Conservation (phyloP, 2,888 invertebrate genomes). For the Lymantria monacha region DNA sequence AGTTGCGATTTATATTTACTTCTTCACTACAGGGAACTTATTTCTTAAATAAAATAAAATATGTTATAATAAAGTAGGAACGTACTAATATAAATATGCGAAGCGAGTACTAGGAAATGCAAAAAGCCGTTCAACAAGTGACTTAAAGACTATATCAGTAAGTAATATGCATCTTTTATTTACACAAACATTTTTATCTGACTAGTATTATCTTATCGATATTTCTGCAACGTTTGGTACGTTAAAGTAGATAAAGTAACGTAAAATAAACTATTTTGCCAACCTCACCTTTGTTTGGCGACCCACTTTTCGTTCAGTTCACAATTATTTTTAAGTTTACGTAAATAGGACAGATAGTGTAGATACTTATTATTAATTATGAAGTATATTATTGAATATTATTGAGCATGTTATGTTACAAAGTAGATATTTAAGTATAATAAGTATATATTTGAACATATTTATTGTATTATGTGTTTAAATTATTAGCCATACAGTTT, state of each 20-base stretch:
- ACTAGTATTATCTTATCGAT: slow-evolving; percentile 68
- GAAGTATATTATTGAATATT: no score
- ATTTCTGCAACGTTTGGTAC: slow-evolving; percentile 63
- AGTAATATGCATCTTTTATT: slow-evolving; percentile 76
- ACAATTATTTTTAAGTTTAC: slow-evolving; percentile 50
- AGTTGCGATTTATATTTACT: no score
- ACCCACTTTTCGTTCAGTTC: slow-evolving; percentile 60
- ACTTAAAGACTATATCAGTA: slow-evolving; percentile 47
- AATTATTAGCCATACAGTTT: no score
- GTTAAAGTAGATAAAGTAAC: slow-evolving; percentile 57
- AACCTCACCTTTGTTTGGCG: slow-evolving; percentile 75
- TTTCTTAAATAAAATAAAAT: neutral
- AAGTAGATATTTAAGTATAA: no score
- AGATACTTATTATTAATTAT: neutral
- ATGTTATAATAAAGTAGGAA: neutral
- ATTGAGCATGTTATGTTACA: no score
- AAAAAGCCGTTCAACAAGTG: slow-evolving; percentile 43
- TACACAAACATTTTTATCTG: slow-evolving; percentile 69
- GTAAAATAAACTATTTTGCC: slow-evolving; percentile 64
- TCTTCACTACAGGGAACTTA: neutral
- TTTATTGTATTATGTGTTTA: no score
- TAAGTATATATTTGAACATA: no score
- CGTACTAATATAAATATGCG: neutral
- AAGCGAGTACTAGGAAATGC: slow-evolving; percentile 39
- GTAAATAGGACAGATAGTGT: neutral